Percentiles rank a stretch among this genome's conserved stretches.
These are phyloP conservation scores for Cossypha caffra DNA, from an alignment of 2,797 vertebrate genomes.

Conservation along the genomic window DNA sequence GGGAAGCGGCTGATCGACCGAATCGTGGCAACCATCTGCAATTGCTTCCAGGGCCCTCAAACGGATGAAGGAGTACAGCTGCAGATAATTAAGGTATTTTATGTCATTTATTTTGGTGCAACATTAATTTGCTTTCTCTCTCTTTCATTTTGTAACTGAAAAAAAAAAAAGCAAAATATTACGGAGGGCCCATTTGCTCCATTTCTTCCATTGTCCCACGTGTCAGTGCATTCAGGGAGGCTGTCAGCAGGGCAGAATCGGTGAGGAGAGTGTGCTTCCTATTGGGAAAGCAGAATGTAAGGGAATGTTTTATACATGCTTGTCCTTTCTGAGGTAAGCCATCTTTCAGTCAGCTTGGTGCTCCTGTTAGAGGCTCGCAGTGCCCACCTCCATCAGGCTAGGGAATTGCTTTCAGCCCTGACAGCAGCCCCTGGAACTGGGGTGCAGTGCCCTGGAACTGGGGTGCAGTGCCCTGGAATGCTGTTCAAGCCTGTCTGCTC, in stretches of 20 bases:
- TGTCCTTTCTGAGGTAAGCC: background rate
- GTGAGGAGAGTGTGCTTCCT: background rate
- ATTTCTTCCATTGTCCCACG: background rate
- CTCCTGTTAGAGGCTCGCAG: background rate
- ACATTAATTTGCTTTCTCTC: background rate
- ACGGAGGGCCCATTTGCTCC: background rate
- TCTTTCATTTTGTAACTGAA: background rate
- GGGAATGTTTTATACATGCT: background rate
- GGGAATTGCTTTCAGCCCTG: background rate
- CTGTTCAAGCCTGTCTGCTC: background rate
- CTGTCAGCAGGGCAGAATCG: background rate
- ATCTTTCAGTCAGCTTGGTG: background rate
- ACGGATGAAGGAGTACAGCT: slow-evolving; percentile 97
- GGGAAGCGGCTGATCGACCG: slow-evolving; percentile 94
- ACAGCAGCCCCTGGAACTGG: background rate
- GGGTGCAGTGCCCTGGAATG: background rate
- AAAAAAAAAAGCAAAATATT: background rate
- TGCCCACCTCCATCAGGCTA: background rate
- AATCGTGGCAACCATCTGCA: slow-evolving; percentile 94
- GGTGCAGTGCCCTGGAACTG: background rate
- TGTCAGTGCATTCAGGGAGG: background rate
- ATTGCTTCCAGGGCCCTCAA: slow-evolving; percentile 95
- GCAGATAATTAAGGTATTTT: slow-evolving; percentile 95
- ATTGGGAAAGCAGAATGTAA: background rate
- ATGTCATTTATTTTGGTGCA: background rate